A percentile compares a stretch with the other conserved stretches of the same genome.
These are phyloP conservation scores for Galemys pyrenaicus DNA, from an alignment of 2,113 vertebrate species.

Conservation along the genomic window DNA sequence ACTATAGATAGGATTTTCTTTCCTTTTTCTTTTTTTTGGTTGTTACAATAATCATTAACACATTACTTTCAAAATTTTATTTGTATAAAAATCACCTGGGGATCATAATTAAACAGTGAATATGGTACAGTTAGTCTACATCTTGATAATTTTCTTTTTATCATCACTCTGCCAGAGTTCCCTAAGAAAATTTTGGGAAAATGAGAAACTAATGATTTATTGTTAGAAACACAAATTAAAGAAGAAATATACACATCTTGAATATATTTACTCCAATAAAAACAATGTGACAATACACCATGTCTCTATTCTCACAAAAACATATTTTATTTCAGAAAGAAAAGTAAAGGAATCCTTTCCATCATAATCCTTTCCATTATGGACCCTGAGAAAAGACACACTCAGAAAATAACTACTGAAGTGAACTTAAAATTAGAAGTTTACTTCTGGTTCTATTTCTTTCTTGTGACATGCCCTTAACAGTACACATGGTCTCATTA, in stretches of 20 bases:
- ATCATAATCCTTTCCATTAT: no score
- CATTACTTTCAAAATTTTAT: neutral
- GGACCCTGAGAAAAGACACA: neutral
- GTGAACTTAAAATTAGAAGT: neutral
- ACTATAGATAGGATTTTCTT: no score
- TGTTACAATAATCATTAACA: neutral
- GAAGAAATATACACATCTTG: neutral
- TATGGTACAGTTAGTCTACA: no score
- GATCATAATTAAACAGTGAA: neutral
- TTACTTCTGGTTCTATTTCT: neutral
- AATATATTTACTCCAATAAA: neutral
- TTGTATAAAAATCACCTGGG: no score
- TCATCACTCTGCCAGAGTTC: neutral
- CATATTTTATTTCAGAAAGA: neutral
- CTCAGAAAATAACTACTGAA: neutral
- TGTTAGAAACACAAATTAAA: neutral
- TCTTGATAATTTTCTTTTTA: neutral
- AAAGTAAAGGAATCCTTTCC: neutral
- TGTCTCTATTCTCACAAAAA: neutral
- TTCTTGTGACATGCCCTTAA: neutral
- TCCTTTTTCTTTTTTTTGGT: neutral
- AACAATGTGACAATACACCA: neutral
- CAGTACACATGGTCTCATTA: neutral
- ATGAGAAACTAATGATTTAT: neutral
- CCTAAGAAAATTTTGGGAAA: neutral